A percentile compares a stretch with the other conserved stretches of the same genome.
These are phyloP conservation scores for Nothobranchius furzeri DNA, from an alignment of 2,113 vertebrate genomes.

Conservation along the genomic window DNA sequence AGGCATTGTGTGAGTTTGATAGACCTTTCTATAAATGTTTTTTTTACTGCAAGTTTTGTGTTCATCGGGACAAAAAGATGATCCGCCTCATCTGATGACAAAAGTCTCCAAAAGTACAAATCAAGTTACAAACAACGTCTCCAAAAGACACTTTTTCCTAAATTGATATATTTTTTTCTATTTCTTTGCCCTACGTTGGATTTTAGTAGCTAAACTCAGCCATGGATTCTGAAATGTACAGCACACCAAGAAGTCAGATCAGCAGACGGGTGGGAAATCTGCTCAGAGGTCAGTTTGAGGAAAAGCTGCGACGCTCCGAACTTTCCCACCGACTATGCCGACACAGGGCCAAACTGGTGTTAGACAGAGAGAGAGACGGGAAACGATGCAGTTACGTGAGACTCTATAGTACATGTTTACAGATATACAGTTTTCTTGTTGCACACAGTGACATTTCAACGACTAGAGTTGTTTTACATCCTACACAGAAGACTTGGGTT, in stretches of 20 bases:
- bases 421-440: conserved; percentile 71
- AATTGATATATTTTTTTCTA: conserved; percentile 34
- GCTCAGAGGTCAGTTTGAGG: conserved; percentile 57
- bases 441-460: conserved; percentile 72
- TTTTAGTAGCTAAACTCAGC: conserved; percentile 75
- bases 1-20: conserved; percentile 72
- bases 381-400: conserved; percentile 64
- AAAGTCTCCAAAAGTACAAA: conserved; percentile 26
- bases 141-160: conserved; percentile 54
- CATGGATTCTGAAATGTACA: conserved; percentile 71
- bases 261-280: conserved; percentile 29
- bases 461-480: conserved; percentile 71
- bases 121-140: conserved; percentile 38
- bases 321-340: conserved; percentile 50
- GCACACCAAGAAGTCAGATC: conserved; percentile 47
- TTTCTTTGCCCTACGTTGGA: conserved; percentile 55
- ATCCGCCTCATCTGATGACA: conserved; percentile 52
- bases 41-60: conserved; percentile 59
- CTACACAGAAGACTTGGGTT: conserved; percentile 64
- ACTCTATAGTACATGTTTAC: conserved; percentile 75
- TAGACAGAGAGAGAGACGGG: conserved; percentile 50
- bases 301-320: conserved; percentile 46
- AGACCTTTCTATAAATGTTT: conserved; percentile 47
- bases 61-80: conserved; percentile 58
- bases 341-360: conserved; percentile 59